Conservation (phyloP, 2,797 vertebrate genomes). For the Mastacembelus armatus region DNA sequence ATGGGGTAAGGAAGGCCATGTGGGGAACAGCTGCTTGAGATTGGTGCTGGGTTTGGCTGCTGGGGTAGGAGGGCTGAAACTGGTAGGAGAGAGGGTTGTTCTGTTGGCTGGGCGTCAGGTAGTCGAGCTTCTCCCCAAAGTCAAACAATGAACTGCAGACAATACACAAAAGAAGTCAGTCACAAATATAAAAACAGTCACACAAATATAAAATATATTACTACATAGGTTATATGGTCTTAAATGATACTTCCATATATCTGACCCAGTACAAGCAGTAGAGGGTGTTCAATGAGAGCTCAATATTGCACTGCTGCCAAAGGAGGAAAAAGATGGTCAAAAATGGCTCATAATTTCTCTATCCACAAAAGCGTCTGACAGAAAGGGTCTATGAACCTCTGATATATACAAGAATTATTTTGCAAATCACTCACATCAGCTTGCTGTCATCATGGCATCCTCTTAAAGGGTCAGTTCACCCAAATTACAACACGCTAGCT, state of each 20-base stretch:
- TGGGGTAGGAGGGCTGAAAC: conserved; percentile 74
- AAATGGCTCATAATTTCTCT: no score
- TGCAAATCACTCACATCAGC: neutral
- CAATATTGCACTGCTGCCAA: neutral
- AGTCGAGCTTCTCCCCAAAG: conserved; percentile 81
- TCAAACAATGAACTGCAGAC: conserved; percentile 76
- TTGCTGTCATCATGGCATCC: no score
- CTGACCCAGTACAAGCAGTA: neutral
- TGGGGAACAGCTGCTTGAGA: conserved; percentile 71
- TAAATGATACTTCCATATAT: neutral
- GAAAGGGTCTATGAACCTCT: no score
- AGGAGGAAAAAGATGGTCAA: no score
- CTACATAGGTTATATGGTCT: neutral
- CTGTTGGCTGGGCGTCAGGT: conserved; percentile 78
- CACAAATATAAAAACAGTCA: no score
- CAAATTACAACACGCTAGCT: neutral
- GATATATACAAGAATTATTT: neutral
- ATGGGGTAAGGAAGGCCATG: conserved; percentile 83
- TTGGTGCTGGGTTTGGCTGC: conserved; percentile 65
- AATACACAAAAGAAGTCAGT: conserved; percentile 11
- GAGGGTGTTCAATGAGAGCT: neutral
- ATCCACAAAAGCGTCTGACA: no score
- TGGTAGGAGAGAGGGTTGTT: conserved; percentile 77
- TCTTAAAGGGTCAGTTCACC: neutral
- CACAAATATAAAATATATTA: neutral